Base-by-base conservation (phyloP, 2,797 vertebrate genomes). In the Crocidura indochinensis region DNA sequence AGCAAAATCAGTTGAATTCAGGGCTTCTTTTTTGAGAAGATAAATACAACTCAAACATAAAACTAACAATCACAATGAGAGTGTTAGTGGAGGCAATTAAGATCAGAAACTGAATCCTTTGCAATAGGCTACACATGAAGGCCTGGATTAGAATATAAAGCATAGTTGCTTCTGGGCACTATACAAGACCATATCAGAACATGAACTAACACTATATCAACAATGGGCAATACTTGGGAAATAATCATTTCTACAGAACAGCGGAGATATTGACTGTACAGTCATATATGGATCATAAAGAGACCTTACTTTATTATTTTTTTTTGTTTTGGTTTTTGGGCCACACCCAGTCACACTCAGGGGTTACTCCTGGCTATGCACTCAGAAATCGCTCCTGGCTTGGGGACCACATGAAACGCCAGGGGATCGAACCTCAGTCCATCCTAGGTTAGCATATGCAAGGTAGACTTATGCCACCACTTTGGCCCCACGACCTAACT, bases 21-120 rank as follows among this genome's bases (percentile, higher is more conserved):
- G 53, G 26, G 2, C 75, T 7, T 84, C 10, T 27, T 29, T 38
- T 75, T 65, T 73, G 76, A 87, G 60, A 67, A 67, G 15, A 29
- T 31, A 56, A 73, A 71, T 80, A 47, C 78, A 84, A 82, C 11
- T 64, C 31, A 84, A 87, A 62, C 20, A 51, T 31, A 51, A 15
- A 47, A 31, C 2, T 22, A 69, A 51, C 1, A 12, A 38, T 78
- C n/a, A 73, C 26, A 27, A 8, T 26, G 20, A 68, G 38, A 3
- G 53, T 68, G 14, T 88, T 49, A 22, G 19, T 60, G 22, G 27
- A 38, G 17, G 51, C 11, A 46, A 44, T 78, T 7, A 6, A 0
- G 38, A 20, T 69, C 3, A 6, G 31, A 14, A 29, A 27, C 38
- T 74, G 46, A 83, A 11, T 46, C 11, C 17, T 46, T 60, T 5